These are phyloP conservation scores for Pogonocherus hispidulus DNA, from an alignment of 2,888 invertebrate genomes.

Conservation along the genomic window DNA sequence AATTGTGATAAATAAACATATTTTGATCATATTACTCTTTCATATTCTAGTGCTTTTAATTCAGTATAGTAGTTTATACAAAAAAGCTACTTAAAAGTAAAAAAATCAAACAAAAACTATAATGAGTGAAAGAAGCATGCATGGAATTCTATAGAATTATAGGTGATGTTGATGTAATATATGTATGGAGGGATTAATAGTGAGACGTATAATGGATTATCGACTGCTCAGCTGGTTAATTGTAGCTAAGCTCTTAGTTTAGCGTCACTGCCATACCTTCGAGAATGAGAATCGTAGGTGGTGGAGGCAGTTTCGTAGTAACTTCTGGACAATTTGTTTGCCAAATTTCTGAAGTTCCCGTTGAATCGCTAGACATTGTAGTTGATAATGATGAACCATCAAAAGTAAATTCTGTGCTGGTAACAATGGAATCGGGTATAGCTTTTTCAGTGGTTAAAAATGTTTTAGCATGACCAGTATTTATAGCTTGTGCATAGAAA, in stretches of 20 bases:
- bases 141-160: background rate
- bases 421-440: slow-evolving; percentile 39
- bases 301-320: slow-evolving; percentile 73
- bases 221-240: slow-evolving; percentile 45
- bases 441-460: slow-evolving; percentile 15
- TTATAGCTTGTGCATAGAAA: slow-evolving; percentile 39
- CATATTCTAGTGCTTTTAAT: no score
- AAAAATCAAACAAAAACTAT: background rate
- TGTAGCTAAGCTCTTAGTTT: slow-evolving; percentile 42
- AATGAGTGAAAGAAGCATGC: slow-evolving; percentile 1
- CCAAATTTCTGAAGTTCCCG: slow-evolving; percentile 43
- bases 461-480: slow-evolving; percentile 29
- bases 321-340: slow-evolving; percentile 63
- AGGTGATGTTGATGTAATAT: slow-evolving; percentile 17
- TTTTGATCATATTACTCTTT: no score
- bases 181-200: slow-evolving; percentile 12
- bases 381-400: slow-evolving; percentile 21
- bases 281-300: slow-evolving; percentile 84
- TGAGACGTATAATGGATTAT: slow-evolving; percentile 8
- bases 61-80: background rate
- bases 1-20: no score
- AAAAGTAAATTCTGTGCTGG: slow-evolving; percentile 32
- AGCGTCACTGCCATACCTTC: slow-evolving; percentile 76
- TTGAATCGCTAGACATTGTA: slow-evolving; percentile 40
- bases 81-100: background rate